Evolutionary conservation across 2,113 vertebrate species (phyloP).

Genomic region (Eidolon helvum): DNA sequence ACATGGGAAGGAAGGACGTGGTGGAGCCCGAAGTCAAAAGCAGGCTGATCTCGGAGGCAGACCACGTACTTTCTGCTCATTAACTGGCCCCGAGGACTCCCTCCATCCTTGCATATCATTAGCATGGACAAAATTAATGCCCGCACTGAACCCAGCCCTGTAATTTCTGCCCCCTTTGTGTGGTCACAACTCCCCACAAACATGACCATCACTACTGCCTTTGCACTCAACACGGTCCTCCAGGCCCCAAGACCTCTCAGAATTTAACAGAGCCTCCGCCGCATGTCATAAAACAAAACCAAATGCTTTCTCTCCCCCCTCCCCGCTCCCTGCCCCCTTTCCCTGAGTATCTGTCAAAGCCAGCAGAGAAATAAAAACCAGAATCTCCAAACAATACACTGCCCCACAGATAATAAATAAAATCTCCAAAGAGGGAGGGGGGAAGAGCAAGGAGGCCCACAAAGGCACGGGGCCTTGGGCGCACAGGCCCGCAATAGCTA

Average conservation of each 20-base stretch:
- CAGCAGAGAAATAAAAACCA: conserved; percentile 77
- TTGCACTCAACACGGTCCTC: background rate
- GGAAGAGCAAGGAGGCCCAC: background rate
- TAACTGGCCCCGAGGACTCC: rapidly evolving
- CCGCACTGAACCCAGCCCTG: background rate
- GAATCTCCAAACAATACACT: conserved; percentile 77
- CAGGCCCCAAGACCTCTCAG: conserved; percentile 9
- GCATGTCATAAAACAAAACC: conserved; percentile 74
- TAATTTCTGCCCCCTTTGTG: background rate
- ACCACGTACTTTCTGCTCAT: rapidly evolving
- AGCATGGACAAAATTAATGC: background rate
- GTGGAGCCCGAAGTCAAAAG: background rate
- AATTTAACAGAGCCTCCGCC: background rate
- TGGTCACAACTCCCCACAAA: background rate
- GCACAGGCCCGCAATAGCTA: background rate
- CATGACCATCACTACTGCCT: background rate
- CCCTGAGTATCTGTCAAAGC: conserved; percentile 74
- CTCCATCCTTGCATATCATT: background rate
- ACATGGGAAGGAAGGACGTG: background rate
- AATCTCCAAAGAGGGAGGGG: conserved; percentile 46
- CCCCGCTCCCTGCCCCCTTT: background rate
- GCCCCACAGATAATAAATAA: conserved; percentile 79
- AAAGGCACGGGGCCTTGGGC: background rate
- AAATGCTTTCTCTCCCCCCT: conserved; percentile 52
- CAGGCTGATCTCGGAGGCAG: too few relatives aligned